These are phyloP conservation scores for Apostichopus californicus DNA, from an alignment of 35 echinoderm and acorn worm species.

Conservation along the genomic window DNA sequence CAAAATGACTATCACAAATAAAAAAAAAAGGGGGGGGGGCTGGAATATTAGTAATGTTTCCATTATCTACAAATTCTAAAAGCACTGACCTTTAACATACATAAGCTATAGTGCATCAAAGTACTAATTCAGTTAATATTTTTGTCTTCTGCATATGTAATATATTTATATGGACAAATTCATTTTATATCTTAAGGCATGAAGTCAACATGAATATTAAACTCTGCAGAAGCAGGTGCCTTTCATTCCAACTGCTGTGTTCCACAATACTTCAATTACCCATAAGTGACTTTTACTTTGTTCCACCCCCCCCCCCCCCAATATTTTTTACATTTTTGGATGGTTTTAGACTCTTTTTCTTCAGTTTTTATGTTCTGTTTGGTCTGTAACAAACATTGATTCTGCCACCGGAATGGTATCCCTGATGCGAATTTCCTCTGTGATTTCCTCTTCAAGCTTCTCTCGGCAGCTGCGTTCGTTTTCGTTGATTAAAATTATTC, in stretches of 20 bases:
- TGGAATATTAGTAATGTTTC: too few relatives aligned
- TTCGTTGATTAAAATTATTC: not conserved
- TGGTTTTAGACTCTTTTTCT: not conserved
- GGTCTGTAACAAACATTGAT: slow-evolving; percentile 25
- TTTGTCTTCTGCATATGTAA: too few relatives aligned
- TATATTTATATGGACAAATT: too few relatives aligned
- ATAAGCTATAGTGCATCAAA: too few relatives aligned
- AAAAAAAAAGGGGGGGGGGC: too few relatives aligned
- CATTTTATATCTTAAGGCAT: too few relatives aligned
- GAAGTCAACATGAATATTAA: not conserved
- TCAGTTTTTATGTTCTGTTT: not conserved
- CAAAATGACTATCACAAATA: too few relatives aligned
- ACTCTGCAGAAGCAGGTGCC: not conserved
- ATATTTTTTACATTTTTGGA: not conserved
- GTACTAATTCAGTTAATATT: too few relatives aligned
- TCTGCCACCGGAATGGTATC: slow-evolving; percentile 1
- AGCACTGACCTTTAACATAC: too few relatives aligned
- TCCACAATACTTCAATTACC: not conserved
- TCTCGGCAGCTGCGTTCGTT: not conserved
- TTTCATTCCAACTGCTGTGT: not conserved
- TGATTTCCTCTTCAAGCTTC: not conserved
- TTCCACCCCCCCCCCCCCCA: not conserved
- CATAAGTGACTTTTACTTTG: not conserved
- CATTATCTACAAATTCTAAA: too few relatives aligned
- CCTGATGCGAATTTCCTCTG: slow-evolving; percentile 24